A percentile compares a stretch with the other conserved stretches of the same genome.
These are phyloP conservation scores for Pampusana beccarii DNA, from an alignment of 2,113 vertebrate genomes.

Conservation along the genomic window DNA sequence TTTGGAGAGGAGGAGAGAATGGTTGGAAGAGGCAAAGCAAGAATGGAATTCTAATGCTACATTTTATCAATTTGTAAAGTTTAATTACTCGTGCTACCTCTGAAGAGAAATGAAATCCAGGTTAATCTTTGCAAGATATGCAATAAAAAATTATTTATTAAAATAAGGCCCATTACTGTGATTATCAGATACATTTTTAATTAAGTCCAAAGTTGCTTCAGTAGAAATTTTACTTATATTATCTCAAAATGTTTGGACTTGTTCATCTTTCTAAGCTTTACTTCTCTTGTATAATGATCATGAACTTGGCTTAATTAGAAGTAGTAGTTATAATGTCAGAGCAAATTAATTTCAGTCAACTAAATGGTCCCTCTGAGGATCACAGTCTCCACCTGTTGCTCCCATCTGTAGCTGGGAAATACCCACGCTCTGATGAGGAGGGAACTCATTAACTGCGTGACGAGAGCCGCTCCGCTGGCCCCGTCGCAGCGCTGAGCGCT, in stretches of 20 bases:
- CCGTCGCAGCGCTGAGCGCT: neutral
- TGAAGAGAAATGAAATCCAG: slow-evolving; percentile 20
- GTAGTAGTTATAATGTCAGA: slow-evolving; percentile 53
- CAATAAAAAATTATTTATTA: slow-evolving; percentile 50
- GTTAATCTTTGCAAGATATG: slow-evolving; percentile 31
- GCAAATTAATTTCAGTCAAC: slow-evolving; percentile 61
- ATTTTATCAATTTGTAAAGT: slow-evolving; percentile 7
- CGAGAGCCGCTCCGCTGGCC: neutral
- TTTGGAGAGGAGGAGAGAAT: neutral
- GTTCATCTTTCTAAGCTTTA: slow-evolving; percentile 39
- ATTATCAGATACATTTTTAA: slow-evolving; percentile 44
- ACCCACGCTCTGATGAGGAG: neutral
- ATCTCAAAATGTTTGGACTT: slow-evolving; percentile 52
- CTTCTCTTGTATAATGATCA: slow-evolving; percentile 36
- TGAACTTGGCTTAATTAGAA: slow-evolving; percentile 67
- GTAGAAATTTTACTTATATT: slow-evolving; percentile 49
- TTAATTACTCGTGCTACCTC: slow-evolving; percentile 34
- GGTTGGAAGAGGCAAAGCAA: neutral
- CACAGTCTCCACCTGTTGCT: neutral
- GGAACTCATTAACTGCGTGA: neutral
- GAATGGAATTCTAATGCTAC: neutral
- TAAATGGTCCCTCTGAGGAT: slow-evolving; percentile 14
- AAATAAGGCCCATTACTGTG: slow-evolving; percentile 34
- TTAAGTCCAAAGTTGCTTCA: slow-evolving; percentile 33
- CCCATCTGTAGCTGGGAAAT: neutral